Conservation (phyloP, 2,797 vertebrate genomes). For the Coccyzus lansbergi region DNA sequence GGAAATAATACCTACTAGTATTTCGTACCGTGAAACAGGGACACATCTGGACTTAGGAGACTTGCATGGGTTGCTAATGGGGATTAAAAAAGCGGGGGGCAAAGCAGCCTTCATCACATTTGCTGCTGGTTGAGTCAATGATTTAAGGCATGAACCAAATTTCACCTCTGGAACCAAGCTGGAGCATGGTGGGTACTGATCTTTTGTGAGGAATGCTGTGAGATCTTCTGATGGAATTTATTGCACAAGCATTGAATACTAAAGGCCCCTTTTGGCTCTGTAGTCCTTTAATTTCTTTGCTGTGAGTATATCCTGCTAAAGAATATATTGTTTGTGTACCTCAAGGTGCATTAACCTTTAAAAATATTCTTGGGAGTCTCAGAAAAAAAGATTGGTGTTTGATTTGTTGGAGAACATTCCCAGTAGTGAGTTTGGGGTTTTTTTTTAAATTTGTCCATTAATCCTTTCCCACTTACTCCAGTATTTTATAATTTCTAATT, state of each 20-base stretch:
- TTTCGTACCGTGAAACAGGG: background rate
- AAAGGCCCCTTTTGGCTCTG: background rate
- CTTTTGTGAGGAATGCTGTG: background rate
- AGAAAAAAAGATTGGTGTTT: background rate
- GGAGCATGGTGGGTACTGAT: background rate
- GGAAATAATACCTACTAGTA: background rate
- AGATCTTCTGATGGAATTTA: background rate
- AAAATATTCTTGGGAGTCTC: background rate
- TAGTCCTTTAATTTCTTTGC: background rate
- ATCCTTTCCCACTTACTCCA: background rate
- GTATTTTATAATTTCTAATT: background rate
- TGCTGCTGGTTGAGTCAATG: background rate
- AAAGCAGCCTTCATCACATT: background rate
- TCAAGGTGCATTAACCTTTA: conserved; percentile 1
- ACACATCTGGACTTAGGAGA: background rate
- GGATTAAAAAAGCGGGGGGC: too few species aligned
- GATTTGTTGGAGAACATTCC: background rate
- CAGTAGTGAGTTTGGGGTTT: background rate
- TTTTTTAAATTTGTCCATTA: background rate
- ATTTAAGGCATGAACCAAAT: background rate
- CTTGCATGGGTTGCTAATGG: background rate
- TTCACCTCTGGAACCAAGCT: background rate
- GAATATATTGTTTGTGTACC: background rate
- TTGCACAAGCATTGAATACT: background rate
- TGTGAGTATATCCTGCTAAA: background rate